Percentiles rank a stretch among this genome's conserved stretches.
Evolutionary conservation across 2,888 invertebrate species (phyloP).

Genomic region (Campoplex nolae): DNA sequence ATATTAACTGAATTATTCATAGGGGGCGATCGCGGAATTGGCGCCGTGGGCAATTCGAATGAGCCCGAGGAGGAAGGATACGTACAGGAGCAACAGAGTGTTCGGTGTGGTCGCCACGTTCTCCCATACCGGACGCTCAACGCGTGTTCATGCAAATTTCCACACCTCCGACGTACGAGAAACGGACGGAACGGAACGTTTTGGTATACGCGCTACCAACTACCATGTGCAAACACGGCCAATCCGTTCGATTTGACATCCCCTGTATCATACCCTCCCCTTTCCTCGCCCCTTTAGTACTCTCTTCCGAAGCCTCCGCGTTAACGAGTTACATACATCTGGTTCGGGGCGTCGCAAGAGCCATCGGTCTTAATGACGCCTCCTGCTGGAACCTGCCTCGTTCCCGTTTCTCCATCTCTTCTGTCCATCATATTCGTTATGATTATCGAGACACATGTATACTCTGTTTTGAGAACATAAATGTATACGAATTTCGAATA

Average conservation of each 20-base stretch:
- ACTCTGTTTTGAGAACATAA: neutral
- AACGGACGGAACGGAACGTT: slow-evolving; percentile 26
- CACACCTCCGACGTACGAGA: slow-evolving; percentile 4
- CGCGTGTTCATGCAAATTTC: slow-evolving; percentile 62
- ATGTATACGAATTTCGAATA: neutral
- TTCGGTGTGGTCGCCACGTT: slow-evolving; percentile 2
- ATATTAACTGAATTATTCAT: slow-evolving; percentile 68
- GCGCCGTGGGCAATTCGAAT: slow-evolving; percentile 40
- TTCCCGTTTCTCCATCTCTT: slow-evolving; percentile 1
- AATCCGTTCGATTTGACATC: slow-evolving; percentile 59
- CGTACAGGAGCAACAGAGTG: neutral
- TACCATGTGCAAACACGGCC: slow-evolving; percentile 58
- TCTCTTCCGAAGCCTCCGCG: slow-evolving; percentile 2
- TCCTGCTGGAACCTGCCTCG: slow-evolving; percentile 9
- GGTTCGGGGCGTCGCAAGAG: slow-evolving; percentile 58
- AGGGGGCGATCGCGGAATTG: slow-evolving; percentile 45
- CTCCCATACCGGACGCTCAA: slow-evolving; percentile 45
- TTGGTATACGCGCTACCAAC: slow-evolving; percentile 28
- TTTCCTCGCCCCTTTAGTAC: neutral
- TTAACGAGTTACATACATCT: slow-evolving; percentile 63
- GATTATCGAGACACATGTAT: neutral
- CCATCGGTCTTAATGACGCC: slow-evolving; percentile 66
- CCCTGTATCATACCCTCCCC: slow-evolving; percentile 4
- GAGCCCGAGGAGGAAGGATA: slow-evolving; percentile 26
- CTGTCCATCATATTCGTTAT: neutral